Evolutionary conservation across 2,113 vertebrate species (phyloP), one percentile per base, ranked within the genome.

Genomic region (Hippocampus mohnikei): DNA sequence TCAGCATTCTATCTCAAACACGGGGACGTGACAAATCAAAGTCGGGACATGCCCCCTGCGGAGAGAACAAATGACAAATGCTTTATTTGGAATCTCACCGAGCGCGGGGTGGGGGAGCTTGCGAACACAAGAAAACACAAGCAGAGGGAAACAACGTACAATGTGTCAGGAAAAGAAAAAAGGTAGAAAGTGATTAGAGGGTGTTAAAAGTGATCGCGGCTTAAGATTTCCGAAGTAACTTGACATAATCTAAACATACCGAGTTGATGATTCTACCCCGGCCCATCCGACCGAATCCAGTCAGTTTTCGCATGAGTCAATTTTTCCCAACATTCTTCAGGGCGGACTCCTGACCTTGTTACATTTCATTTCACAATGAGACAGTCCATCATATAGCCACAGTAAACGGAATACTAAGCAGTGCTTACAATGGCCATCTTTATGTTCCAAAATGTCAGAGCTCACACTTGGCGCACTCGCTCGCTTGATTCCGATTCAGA

Each of bases 301-400:
- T 20, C 40, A 40, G 58, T 60, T 29, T 27, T 33, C 81, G 72
- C 20, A 42, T 41, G 7, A 40, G 41, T 20, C 15, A 7, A 1
- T 60, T 71, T 87, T 88, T 84, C 72, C 77, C 76, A 74, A 74
- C 84, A 90, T 91, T 90, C 85, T 87, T 89, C 33, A 62, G 40
- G 76, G 74, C 83, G 85, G 89, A 92, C 88, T 88, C 71, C 89
- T 90, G 88, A 91, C 87, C 87, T 82, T 68, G 87, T 88, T 84
- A 89, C 87, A 90, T 91, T 88, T 91, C 70, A 80, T 69, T 77
- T 65, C 71, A 84, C 74, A 85, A 72, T 77, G 66, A 81, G 70
- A 82, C 84, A 85, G 74, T 84, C 81, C 77, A 73, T 73, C 71
- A 71, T 68, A 84, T 88, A 84, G 88, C 79, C 78, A 66, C 66